Base-by-base conservation (phyloP, 2,113 vertebrate genomes). In the Ceyx margarethae region DNA sequence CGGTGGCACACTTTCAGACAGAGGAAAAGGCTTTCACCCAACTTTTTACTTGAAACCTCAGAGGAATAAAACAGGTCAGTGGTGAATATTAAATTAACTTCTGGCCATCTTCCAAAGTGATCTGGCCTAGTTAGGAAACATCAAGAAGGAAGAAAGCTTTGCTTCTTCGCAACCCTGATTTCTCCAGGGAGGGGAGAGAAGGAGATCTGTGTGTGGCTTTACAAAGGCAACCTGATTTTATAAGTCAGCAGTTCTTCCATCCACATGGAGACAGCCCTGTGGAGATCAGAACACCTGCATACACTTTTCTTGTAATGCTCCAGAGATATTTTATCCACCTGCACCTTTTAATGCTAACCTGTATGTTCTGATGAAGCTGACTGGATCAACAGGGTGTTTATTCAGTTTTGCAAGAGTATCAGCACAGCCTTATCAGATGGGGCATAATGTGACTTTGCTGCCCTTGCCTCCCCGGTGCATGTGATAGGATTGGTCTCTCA, bases 41-140 rank as follows among this genome's bases (percentile, higher is more conserved):
- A 96, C 96, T 97, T 97, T 95, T 97, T 96, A 89, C 77, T 95
- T 95, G 83, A 97, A 97, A 96, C 91, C 93, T 96, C 96, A 85
- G 92, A 97, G 96, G 95, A 97, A 96, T 97, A 95, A 97, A 97
- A 94, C 91, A 96, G 97, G 97, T 97, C 97, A 97, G 94, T 5
- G 23, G 96, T 97, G 96, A 98, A 97, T 98, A 97, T 95, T 91
- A 97, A 97, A 97, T 97, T 95, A 97, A 87, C 87, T 96, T 94
- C 68, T 97, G 97, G 97, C 95, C 94, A 95, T 91, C 85, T 89
- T 97, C 97, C 97, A 98, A 94, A 96, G 89, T 91, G 89, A 97
- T 97, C 94, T 98, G 97, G 96, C 97, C 97, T 98, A 97, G 96
- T 98, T 97, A 95, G 80, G 84, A 96, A 95, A 96, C 96, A 95